Percentiles rank a stretch among this genome's conserved stretches.
These are phyloP conservation scores for Tarsius wallacei DNA, from an alignment of 2,797 vertebrate genomes.

Conservation along the genomic window DNA sequence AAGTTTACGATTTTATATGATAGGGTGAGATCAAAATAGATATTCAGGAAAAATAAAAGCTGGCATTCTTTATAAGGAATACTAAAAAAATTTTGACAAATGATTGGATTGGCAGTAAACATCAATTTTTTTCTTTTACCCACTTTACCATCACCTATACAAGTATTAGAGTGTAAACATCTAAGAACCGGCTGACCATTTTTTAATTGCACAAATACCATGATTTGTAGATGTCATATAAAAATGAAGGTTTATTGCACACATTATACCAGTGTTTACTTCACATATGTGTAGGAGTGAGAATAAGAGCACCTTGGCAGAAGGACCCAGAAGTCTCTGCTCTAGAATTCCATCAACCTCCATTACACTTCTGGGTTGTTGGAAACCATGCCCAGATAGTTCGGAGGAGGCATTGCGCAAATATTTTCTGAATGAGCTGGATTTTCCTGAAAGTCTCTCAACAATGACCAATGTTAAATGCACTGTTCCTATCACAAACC, in stretches of 20 bases:
- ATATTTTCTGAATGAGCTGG: constrained; percentile 48
- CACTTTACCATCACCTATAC: constrained; percentile 35
- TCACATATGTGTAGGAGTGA: not conserved
- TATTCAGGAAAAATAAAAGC: constrained; percentile 39
- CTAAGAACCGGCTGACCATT: not conserved
- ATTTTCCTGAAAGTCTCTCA: constrained; percentile 50
- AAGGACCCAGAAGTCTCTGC: not conserved
- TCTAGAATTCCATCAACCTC: not conserved
- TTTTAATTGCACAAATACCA: constrained; percentile 15
- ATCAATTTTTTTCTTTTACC: constrained; percentile 41
- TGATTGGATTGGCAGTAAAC: not conserved
- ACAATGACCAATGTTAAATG: constrained; percentile 18
- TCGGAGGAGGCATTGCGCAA: not conserved
- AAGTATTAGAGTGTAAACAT: constrained; percentile 31
- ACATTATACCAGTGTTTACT: not conserved
- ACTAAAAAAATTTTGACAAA: constrained; percentile 61
- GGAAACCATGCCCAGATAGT: not conserved
- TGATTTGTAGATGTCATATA: constrained; percentile 19
- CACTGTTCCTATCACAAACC: not conserved
- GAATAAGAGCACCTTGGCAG: not conserved
- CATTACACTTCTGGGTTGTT: not conserved
- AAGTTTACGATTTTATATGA: constrained; percentile 61
- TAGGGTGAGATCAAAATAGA: constrained; percentile 48
- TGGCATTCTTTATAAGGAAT: constrained; percentile 39
- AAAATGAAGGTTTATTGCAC: constrained; percentile 9